Conservation (phyloP, 2,113 vertebrate genomes). For the Pituophis catenifer region DNA sequence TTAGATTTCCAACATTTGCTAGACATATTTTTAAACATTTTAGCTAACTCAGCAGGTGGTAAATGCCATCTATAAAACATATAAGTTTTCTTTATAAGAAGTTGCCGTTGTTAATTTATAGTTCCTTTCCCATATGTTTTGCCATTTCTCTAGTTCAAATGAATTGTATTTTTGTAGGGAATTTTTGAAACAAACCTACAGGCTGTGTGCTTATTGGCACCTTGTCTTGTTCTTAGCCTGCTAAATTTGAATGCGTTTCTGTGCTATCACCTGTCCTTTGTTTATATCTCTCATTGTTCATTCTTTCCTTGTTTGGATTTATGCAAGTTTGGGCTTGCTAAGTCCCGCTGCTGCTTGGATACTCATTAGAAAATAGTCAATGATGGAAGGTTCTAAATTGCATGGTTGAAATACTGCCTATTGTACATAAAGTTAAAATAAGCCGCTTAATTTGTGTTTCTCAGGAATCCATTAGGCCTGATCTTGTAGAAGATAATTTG, state of each 20-base stretch:
- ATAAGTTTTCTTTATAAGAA: too few relatives aligned
- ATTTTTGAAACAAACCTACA: not conserved
- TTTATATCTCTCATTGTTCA: not conserved
- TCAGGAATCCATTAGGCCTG: not conserved
- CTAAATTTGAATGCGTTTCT: not conserved
- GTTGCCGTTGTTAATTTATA: too few relatives aligned
- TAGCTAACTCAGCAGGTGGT: too few relatives aligned
- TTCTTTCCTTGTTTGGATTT: not conserved
- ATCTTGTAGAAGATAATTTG: not conserved
- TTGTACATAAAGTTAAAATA: not conserved
- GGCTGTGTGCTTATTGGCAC: not conserved
- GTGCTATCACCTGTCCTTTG: not conserved
- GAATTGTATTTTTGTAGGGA: not conserved
- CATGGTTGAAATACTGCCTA: not conserved
- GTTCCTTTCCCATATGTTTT: too few relatives aligned
- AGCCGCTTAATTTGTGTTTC: not conserved
- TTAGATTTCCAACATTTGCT: too few relatives aligned
- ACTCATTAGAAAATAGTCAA: not conserved
- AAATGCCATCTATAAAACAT: too few relatives aligned
- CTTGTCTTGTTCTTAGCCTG: not conserved
- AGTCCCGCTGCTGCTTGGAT: not conserved
- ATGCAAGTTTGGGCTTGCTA: not conserved
- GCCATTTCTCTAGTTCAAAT: not conserved
- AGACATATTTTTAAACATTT: too few relatives aligned
- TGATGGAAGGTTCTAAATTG: not conserved